Evolutionary conservation across 2,113 vertebrate genomes (phyloP).

Genomic region (Indri indri): DNA sequence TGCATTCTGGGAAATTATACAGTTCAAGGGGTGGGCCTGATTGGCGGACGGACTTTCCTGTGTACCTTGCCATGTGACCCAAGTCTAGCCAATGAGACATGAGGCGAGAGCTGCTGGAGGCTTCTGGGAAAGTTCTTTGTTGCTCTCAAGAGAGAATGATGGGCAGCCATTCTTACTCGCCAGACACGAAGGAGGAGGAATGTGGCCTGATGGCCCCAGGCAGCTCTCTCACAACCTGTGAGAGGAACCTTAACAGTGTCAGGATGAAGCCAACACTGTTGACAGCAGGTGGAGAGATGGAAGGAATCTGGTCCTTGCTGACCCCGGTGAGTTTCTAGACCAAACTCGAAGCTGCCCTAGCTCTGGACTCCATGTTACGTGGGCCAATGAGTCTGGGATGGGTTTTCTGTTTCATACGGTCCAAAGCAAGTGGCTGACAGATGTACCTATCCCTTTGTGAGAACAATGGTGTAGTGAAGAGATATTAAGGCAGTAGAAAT

Average conservation of each 20-base stretch:
- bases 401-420: neutral
- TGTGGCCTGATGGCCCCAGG: neutral
- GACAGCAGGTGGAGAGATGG: neutral
- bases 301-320: neutral
- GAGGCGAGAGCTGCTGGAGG: neutral
- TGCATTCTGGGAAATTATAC: neutral
- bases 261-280: neutral
- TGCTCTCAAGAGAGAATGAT: neutral
- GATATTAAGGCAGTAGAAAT: neutral
- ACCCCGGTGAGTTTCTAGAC: neutral
- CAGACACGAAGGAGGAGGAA: neutral
- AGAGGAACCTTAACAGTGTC: neutral
- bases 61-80: neutral
- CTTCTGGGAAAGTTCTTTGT: conserved; percentile 28
- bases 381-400: neutral
- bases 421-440: neutral
- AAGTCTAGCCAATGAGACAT: neutral
- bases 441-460: neutral
- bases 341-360: neutral
- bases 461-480: neutral
- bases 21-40: neutral
- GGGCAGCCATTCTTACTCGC: neutral
- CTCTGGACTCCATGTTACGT: neutral
- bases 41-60: neutral
- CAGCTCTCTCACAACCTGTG: neutral